Base-by-base conservation (phyloP, 2,113 vertebrate species). In the Seriola quinqueradiata region DNA sequence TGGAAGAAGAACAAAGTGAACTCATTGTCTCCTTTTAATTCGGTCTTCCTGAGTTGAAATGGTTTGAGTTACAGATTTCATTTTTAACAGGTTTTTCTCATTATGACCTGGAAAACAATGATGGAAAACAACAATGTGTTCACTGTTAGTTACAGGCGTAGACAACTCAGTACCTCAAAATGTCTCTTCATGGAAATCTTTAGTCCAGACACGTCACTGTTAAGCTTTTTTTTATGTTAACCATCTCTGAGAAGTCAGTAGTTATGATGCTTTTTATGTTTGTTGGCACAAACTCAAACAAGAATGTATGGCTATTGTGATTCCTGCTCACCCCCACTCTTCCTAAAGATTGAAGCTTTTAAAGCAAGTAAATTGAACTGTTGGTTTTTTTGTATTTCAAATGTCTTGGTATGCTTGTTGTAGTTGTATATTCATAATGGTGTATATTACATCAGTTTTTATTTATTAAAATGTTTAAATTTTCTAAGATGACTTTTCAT, bases 361-460 rank as follows among this genome's bases (percentile, higher is more conserved):
- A 77, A 91, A 92, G 89, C 87, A 81, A 88, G 84, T 84, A 77
- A 91, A 92, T 82, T 85, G 74, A 90, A 87, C 71, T 32, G 83
- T 90, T 58, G 50, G 70, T 91, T 92, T 91, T 91, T 91, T 92
- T 92, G 92, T 92, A 91, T 93, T 88, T 90, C 83, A 90, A 72
- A 90, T 90, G 92, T 94, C 90, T 91, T 93, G 90, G 91, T 93
- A 93, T 93, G 93, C 90, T 93, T 94, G 90, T 91, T 93, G 91
- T 94, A 93, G 89, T 86, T 91, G 90, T 92, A 91, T 89, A 91
- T 85, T 93, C 92, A 92, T 86, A 92, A 90, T 92, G 93, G 89
- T 94, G 92, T 93, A 93, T 94, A 93, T 94, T 93, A 93, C 92
- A 94, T 92, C 92, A 91, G 75, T 91, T 90, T 94, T 93, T 92